These are phyloP conservation scores for Collichthys lucidus DNA, from an alignment of 2,113 vertebrate genomes.

Conservation along the genomic window DNA sequence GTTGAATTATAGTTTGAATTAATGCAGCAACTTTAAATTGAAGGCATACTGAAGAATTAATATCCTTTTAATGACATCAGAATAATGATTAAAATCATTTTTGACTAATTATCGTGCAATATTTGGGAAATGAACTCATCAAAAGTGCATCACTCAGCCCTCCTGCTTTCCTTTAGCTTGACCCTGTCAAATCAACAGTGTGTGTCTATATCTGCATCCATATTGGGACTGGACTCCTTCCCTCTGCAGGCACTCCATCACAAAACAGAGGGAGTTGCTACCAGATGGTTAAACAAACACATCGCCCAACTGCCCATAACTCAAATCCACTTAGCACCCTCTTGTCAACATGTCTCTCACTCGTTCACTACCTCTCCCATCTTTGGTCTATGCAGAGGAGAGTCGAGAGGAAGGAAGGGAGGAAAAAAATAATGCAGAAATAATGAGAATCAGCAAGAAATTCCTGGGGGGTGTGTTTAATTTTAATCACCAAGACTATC, in stretches of 20 bases:
- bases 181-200: conserved; percentile 59
- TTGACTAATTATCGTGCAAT: background rate
- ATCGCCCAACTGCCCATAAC: conserved; percentile 87
- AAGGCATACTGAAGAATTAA: background rate
- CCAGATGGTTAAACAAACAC: conserved; percentile 89
- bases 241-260: conserved; percentile 85
- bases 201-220: conserved; percentile 27
- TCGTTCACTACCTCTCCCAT: conserved; percentile 65
- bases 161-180: conserved; percentile 34
- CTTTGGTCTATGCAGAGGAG: conserved; percentile 51
- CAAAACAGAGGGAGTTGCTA: conserved; percentile 83
- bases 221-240: conserved; percentile 78
- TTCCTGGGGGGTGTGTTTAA: conserved; percentile 79
- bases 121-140: conserved; percentile 41
- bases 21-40: background rate
- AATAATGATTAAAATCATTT: background rate
- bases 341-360: conserved; percentile 84
- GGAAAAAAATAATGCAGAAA: conserved; percentile 55
- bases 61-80: background rate
- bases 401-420: conserved; percentile 40
- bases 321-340: conserved; percentile 88
- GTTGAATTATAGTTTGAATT: background rate
- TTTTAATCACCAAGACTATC: conserved; percentile 84
- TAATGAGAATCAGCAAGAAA: conserved; percentile 74
- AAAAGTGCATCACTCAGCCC: conserved; percentile 38